Percentiles rank a stretch among this genome's conserved stretches.
phyloP scores from a whole-genome alignment of 2,888 invertebrate genomes.

The Invenusta paracnida region DNA sequence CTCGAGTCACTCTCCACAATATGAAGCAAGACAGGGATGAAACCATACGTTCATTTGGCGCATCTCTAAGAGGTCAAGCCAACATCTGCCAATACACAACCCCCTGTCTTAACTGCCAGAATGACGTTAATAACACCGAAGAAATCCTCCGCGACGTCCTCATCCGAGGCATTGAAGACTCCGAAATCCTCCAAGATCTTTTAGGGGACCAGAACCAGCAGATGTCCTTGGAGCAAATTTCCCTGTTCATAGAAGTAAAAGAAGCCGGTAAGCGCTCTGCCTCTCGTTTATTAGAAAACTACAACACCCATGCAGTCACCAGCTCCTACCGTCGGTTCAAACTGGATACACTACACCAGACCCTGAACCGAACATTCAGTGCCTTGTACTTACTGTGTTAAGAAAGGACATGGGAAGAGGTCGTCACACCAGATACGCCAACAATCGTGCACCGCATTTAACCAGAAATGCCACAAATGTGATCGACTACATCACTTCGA shows the following conservation, averaged over 20 bases:
- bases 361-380: slow-evolving; percentile 29
- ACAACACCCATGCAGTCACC: neutral
- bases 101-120: slow-evolving; percentile 38
- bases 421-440: slow-evolving; percentile 41
- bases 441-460: neutral
- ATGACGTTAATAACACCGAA: slow-evolving; percentile 47
- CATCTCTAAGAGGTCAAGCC: slow-evolving; percentile 48
- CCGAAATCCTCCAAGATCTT: slow-evolving; percentile 46
- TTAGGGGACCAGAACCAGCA: slow-evolving; percentile 46
- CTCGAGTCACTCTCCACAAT: slow-evolving; percentile 45
- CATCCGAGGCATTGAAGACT: slow-evolving; percentile 41
- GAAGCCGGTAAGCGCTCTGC: slow-evolving; percentile 48
- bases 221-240: slow-evolving; percentile 47
- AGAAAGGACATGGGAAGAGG: slow-evolving; percentile 47
- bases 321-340: neutral
- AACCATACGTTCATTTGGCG: slow-evolving; percentile 46
- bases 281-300: neutral
- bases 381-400: slow-evolving; percentile 47
- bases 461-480: neutral
- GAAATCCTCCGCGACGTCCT: slow-evolving; percentile 44
- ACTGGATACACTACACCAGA: neutral
- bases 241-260: slow-evolving; percentile 48
- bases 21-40: slow-evolving; percentile 48
- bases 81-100: slow-evolving; percentile 44
- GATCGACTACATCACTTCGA: neutral